Evolutionary conservation across 1,140 invertebrate genomes (phyloP).

Genomic region (Drosophila chauvacae): DNA sequence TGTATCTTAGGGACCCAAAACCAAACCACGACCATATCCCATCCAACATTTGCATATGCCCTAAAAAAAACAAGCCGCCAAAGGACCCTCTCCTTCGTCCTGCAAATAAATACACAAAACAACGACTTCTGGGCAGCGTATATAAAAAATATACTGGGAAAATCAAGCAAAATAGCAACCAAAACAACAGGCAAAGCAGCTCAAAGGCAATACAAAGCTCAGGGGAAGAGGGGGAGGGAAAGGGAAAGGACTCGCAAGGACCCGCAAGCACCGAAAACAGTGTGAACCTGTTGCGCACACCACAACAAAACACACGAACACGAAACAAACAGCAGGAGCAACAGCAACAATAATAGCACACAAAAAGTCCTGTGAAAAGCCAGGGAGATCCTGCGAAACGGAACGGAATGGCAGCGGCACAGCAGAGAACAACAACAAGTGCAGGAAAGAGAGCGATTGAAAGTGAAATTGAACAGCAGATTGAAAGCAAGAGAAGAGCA

Average conservation of each 20-base stretch:
- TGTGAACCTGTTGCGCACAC: conserved; percentile 72
- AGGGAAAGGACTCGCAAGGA: conserved; percentile 5
- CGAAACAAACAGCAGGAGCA: conserved; percentile 53
- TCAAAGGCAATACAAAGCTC: conserved; percentile 47
- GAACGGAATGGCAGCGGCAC: conserved; percentile 26
- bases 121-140: conserved; percentile 17
- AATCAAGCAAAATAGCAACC: conserved; percentile 51
- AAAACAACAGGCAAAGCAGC: conserved; percentile 41
- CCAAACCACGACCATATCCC: background rate
- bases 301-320: conserved; percentile 53
- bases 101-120: conserved; percentile 49
- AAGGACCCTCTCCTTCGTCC: background rate
- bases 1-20: background rate
- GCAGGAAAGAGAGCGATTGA: conserved; percentile 31
- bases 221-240: background rate
- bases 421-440: conserved; percentile 15
- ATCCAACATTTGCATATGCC: conserved; percentile 61
- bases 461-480: conserved; percentile 32
- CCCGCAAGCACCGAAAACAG: conserved; percentile 8
- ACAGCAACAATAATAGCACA: conserved; percentile 14
- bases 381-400: conserved; percentile 19
- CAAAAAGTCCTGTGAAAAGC: conserved; percentile 19
- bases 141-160: conserved; percentile 20
- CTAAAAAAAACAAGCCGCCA: conserved; percentile 37
- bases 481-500: conserved; percentile 33